Evolutionary conservation across 2,888 invertebrate species (phyloP).

Genomic region (Spodoptera littoralis): DNA sequence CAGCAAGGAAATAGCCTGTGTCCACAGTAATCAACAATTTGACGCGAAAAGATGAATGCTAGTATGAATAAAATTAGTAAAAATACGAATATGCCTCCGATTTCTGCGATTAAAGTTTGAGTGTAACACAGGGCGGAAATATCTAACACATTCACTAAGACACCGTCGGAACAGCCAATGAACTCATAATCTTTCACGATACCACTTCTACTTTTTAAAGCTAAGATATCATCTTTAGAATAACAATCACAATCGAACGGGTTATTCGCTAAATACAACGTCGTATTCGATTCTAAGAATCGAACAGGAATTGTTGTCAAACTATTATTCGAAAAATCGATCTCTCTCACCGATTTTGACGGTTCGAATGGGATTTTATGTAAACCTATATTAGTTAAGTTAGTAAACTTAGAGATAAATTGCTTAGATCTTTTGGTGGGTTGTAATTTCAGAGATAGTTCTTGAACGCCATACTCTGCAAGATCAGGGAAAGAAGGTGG

Average conservation of each 20-base stretch:
- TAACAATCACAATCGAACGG: constrained; percentile 37
- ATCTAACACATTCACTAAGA: constrained; percentile 24
- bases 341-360: constrained; percentile 1
- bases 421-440: not conserved
- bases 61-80: constrained; percentile 25
- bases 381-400: constrained; percentile 27
- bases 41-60: constrained; percentile 48
- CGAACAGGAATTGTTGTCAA: constrained; percentile 22
- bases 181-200: constrained; percentile 43
- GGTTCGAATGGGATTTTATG: constrained; percentile 29
- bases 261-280: constrained; percentile 37
- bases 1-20: constrained; percentile 40
- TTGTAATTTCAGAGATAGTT: constrained; percentile 5
- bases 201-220: constrained; percentile 9
- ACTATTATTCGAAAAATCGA: constrained; percentile 43
- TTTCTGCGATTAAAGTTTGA: constrained; percentile 35
- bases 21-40: constrained; percentile 39
- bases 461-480: not conserved
- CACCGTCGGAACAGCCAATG: constrained; percentile 47
- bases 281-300: constrained; percentile 25
- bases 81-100: constrained; percentile 32
- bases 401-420: constrained; percentile 13
- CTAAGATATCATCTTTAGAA: constrained; percentile 6
- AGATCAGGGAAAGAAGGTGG: constrained; percentile 17
- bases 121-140: constrained; percentile 55